phyloP scores from a whole-genome alignment of 2,113 vertebrate species.

The Sakesphorus luctuosus region DNA sequence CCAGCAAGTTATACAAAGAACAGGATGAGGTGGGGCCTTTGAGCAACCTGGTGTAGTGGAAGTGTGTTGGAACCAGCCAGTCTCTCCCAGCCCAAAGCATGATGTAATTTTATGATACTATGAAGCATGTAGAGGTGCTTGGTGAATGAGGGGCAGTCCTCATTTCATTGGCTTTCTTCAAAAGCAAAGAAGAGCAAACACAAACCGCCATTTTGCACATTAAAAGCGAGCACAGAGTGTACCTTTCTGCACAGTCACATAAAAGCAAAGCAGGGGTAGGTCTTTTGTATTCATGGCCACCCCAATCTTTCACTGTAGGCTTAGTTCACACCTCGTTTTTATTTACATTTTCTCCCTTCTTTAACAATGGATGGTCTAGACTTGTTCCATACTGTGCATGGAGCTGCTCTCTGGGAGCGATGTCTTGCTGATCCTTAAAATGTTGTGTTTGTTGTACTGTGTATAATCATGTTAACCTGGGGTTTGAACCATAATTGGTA shows the following conservation, averaged over 20 bases:
- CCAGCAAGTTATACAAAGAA: not conserved
- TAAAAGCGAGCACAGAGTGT: not conserved
- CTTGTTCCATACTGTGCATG: not conserved
- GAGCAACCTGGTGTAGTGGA: not conserved
- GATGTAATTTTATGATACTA: not conserved
- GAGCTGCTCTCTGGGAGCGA: not conserved
- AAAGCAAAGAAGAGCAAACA: not conserved
- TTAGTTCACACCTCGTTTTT: not conserved
- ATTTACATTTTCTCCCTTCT: not conserved
- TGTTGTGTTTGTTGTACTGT: slow-evolving; percentile 35
- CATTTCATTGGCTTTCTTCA: not conserved
- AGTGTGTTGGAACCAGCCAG: not conserved
- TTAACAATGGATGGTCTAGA: not conserved
- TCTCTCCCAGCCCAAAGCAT: not conserved
- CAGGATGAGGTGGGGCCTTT: not conserved
- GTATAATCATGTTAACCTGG: slow-evolving; percentile 47
- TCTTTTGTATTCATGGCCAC: not conserved
- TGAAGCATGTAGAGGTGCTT: not conserved
- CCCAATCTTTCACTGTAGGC: rapidly evolving
- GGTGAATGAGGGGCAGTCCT: not conserved
- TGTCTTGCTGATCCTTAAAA: slow-evolving; percentile 5
- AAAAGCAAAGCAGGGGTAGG: not conserved
- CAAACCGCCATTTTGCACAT: rapidly evolving
- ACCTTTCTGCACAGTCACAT: rapidly evolving
- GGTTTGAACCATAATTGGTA: slow-evolving; percentile 59